phyloP scores from a whole-genome alignment of 2,797 vertebrate species.

The Okamejei kenojei region DNA sequence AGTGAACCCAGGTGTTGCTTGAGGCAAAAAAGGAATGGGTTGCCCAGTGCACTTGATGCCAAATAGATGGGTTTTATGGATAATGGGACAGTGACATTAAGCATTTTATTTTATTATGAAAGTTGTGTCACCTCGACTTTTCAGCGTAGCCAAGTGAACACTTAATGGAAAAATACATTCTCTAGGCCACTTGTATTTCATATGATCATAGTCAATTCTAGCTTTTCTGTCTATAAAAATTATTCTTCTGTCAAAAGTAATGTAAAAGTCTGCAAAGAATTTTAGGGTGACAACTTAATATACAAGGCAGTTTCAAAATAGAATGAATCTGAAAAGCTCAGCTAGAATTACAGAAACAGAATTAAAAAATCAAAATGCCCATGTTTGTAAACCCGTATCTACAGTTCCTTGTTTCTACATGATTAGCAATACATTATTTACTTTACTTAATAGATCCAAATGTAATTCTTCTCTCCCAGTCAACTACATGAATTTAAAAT shows the following conservation, averaged over 20 bases:
- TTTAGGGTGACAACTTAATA: not conserved
- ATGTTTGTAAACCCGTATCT: not conserved
- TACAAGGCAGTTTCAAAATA: not conserved
- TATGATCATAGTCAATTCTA: not conserved
- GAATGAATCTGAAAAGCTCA: not conserved
- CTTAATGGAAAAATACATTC: too few species aligned
- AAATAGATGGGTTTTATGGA: too few species aligned
- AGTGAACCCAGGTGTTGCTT: too few species aligned
- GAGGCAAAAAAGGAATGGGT: too few species aligned
- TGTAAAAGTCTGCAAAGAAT: not conserved
- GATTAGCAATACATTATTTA: too few species aligned
- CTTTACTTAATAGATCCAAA: not conserved
- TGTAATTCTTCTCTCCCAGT: too few species aligned
- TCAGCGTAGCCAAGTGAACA: not conserved
- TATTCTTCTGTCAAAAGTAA: not conserved
- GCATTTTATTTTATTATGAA: not conserved
- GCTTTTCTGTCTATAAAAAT: not conserved
- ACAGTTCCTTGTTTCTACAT: too few species aligned
- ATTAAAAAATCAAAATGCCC: not conserved
- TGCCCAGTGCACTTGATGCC: too few species aligned
- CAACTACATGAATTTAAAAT: too few species aligned
- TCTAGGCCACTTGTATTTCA: not conserved
- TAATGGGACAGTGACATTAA: too few species aligned
- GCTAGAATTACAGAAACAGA: not conserved
- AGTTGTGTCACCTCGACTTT: not conserved